phyloP scores from a whole-genome alignment of 1,140 invertebrate genomes.

The Eriocheir sinensis region DNA sequence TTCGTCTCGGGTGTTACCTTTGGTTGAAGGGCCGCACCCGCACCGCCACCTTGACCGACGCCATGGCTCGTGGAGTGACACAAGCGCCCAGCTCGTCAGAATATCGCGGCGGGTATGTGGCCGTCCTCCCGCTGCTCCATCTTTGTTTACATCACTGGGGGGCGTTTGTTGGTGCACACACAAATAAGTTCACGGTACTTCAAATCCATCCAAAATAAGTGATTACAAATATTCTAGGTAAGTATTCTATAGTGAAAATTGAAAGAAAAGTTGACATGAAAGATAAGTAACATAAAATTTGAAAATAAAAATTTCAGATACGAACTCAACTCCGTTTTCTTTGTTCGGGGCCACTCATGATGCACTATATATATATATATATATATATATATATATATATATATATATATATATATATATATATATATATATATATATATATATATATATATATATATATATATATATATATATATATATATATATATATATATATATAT shows the following conservation, averaged over 20 bases:
- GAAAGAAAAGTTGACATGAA: too few species aligned
- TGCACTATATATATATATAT: not conserved
- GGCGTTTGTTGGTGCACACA: too few species aligned
- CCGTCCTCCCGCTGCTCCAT: not conserved
- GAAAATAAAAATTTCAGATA: too few species aligned
- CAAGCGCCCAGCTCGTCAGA: conserved; percentile 5
- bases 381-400: not conserved
- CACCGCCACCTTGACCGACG: conserved; percentile 70
- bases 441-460: not conserved
- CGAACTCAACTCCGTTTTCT: too few species aligned
- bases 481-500: not conserved
- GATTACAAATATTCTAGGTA: too few species aligned
- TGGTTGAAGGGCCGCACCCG: conserved; percentile 70
- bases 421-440: not conserved
- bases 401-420: not conserved
- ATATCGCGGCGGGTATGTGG: not conserved
- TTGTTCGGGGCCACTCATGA: too few species aligned
- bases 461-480: not conserved
- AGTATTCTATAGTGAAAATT: too few species aligned
- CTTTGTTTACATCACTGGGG: conserved; percentile 55
- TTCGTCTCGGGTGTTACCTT: conserved; percentile 47
- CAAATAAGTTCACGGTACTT: too few species aligned
- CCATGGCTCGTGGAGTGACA: conserved; percentile 65
- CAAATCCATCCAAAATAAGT: too few species aligned
- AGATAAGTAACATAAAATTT: too few species aligned